Conservation (phyloP, 2,888 invertebrate genomes). For the Diploptera punctata region DNA sequence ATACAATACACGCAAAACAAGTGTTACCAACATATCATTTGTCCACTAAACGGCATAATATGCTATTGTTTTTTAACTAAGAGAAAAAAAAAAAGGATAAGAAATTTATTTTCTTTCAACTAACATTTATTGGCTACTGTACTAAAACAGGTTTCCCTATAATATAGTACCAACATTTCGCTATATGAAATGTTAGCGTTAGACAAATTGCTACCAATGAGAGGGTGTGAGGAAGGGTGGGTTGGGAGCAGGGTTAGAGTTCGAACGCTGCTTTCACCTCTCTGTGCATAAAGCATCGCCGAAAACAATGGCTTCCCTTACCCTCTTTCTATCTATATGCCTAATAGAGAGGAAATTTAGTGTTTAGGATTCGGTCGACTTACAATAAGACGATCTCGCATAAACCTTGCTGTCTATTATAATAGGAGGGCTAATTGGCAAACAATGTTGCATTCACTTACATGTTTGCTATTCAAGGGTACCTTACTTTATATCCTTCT, state of each 20-base stretch:
- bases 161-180: no score
- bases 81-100: no score
- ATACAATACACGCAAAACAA: no score
- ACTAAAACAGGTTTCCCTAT: no score
- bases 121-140: no score
- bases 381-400: conserved; percentile 29
- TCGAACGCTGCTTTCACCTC: conserved; percentile 27
- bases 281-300: conserved; percentile 29
- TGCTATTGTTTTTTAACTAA: no score
- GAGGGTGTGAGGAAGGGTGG: background rate
- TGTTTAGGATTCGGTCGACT: conserved; percentile 26
- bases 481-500: conserved; percentile 14
- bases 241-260: background rate
- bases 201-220: conserved; percentile 27
- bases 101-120: no score
- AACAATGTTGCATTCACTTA: conserved; percentile 33
- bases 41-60: no score
- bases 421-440: conserved; percentile 32
- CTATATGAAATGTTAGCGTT: conserved; percentile 5
- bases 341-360: conserved; percentile 33
- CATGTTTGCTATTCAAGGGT: conserved; percentile 26
- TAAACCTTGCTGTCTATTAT: conserved; percentile 8
- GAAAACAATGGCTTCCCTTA: conserved; percentile 26
- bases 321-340: conserved; percentile 15
- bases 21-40: no score